Evolutionary conservation across 2,113 vertebrate genomes (phyloP), one percentile per base, ranked within the genome.

Genomic region (Semicossyphus pulcher): DNA sequence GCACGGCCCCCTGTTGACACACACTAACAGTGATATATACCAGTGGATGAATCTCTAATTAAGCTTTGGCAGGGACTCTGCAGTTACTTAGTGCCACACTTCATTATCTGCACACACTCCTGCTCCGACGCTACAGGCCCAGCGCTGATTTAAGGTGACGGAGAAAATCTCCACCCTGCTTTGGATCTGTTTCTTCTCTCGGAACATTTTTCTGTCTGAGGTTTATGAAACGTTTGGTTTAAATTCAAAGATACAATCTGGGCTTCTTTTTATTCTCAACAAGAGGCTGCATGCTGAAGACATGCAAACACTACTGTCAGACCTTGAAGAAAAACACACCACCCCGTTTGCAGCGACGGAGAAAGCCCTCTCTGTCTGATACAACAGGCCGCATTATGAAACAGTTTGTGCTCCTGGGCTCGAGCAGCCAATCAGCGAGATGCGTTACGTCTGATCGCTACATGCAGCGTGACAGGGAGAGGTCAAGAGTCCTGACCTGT

Each of bases 1-100:
- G 92, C 94, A 94, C 90, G 91, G 93, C 93, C 91, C 93, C 93
- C 94, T 93, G 93, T 92, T 96, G 95, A 95, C 95, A 95, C 92
- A 92, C 93, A 94, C 93, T 96, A 95, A 96, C 94, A 89, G 93
- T 96, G 95, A 96, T 96, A 95, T 96, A 96, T 95, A 92, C 81
- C 88, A 91, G 86, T 88, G 90, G 94, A 95, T 96, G 95, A 96
- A 95, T 95, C 94, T 94, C 93, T 96, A 95, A 97, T 96, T 96
- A 96, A 94, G 92, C 93, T 95, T 95, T 96, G 95, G 95, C 95
- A 95, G 91, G 66, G 76, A 90, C 92, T 92, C 93, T 81, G 88
- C 91, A 93, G 91, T 92, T 94, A 90, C 92, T 93, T 94, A 95
- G 92, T 94, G 91, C 86, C 92, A 91, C 80, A 94, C 90, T 94